Evolutionary conservation across 2,797 vertebrate genomes (phyloP), one percentile per base, ranked within the genome.

Genomic region (Anguilla pacifica): DNA sequence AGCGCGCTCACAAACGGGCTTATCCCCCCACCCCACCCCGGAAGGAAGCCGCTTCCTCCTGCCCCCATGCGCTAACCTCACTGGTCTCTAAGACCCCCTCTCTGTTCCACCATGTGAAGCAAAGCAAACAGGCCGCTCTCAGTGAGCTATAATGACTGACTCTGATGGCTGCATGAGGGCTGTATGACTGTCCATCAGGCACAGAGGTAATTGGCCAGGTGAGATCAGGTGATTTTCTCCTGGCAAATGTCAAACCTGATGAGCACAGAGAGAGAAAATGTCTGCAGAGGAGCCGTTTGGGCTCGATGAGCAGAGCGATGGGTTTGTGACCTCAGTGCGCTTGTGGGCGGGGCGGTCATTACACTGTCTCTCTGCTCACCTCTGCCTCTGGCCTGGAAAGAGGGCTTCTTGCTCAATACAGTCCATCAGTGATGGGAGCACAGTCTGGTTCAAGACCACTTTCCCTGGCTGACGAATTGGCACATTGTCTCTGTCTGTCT

Each of bases 1-100:
- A 1, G 87, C 88, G 61, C 81, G 55, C 87, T 92, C 91, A 91
- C 85, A 70, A 79, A 92, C 91, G 89, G 81, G 57, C 91, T 88
- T 88, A 57, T 81, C 85, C 25, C 19, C 31, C 70, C 28, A 0
- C 31, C 25, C 2, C 2, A 39, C 2, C 59, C 17, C 59, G 22
- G 22, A 57, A 10, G 55, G 17, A 57, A 57, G 2, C 9, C 2
- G 28, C 25, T 72, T 9, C 85, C 85, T 86, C 85, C 90, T 86
- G 67, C 55, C 39, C 85, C 11, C 35, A 13, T 39, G 39, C 17
- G 13, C 79, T 46, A 22, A 82, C 39, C 5, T 53, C 17, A 17
- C 5, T 83, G 43, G 25, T 51, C 17, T 83, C 46, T n/a, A 51
- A 83, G 53, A 53, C 13, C 81, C 81, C 17, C 2, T 6, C 7